Conservation (phyloP, 2,797 vertebrate genomes). For the Danio tinwini region DNA sequence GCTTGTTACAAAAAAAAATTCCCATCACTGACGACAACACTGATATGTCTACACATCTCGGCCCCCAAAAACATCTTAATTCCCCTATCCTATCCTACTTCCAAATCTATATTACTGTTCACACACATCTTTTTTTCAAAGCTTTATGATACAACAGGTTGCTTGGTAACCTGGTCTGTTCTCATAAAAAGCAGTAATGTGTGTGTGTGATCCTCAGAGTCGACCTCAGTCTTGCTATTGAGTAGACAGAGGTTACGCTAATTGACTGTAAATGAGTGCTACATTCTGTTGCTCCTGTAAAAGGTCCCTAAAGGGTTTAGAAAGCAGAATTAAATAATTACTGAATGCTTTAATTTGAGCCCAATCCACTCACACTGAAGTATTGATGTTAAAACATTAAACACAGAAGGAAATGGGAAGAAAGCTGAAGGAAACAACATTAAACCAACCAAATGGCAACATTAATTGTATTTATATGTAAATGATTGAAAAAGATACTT, state of each 20-base stretch:
- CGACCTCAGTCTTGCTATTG: conserved; percentile 2
- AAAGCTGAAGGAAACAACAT: background rate
- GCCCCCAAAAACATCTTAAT: too few relatives aligned
- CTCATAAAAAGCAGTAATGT: conserved; percentile 28
- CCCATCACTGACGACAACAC: too few relatives aligned
- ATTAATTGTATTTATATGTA: too few relatives aligned
- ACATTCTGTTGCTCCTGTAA: background rate
- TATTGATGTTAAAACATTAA: background rate
- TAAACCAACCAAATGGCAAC: background rate
- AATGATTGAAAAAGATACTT: too few relatives aligned
- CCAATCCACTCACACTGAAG: background rate
- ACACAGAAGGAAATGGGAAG: background rate
- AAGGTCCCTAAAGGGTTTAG: background rate
- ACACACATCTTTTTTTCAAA: background rate
- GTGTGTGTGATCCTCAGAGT: conserved; percentile 4
- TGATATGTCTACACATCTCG: too few relatives aligned
- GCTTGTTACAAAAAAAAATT: too few relatives aligned
- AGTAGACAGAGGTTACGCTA: background rate
- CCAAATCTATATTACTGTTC: background rate
- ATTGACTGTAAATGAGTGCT: conserved; percentile 9
- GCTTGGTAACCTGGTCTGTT: conserved; percentile 53
- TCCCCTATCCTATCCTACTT: too few relatives aligned
- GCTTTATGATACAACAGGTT: conserved; percentile 43
- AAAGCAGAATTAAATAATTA: conserved; percentile 9
- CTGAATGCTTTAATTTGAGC: background rate